Conservation (phyloP, 1,140 invertebrate genomes). For the Triops longicaudatus region DNA sequence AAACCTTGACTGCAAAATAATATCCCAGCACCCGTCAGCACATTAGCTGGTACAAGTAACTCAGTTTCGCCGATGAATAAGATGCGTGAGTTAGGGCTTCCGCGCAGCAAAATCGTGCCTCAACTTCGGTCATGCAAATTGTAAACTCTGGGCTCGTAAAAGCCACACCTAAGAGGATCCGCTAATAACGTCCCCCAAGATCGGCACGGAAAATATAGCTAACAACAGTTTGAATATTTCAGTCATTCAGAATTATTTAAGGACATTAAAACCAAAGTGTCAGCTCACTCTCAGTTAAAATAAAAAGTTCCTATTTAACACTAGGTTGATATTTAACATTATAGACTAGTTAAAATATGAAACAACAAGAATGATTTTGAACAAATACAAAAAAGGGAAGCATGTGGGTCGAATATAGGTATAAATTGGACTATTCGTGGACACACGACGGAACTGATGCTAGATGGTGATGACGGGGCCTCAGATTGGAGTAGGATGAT, state of each 20-base stretch:
- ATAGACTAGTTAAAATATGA: too few relatives aligned
- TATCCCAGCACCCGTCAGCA: neutral
- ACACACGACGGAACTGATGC: neutral
- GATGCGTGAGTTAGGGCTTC: neutral
- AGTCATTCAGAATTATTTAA: neutral
- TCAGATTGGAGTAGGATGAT: neutral
- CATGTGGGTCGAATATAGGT: too few relatives aligned
- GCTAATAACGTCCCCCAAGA: neutral
- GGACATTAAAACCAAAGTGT: too few relatives aligned
- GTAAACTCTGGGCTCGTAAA: neutral
- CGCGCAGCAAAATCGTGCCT: neutral
- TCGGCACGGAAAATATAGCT: neutral
- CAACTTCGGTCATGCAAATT: neutral
- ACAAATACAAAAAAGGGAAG: too few relatives aligned
- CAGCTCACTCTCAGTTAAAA: too few relatives aligned
- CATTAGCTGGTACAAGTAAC: neutral
- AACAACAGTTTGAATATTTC: neutral
- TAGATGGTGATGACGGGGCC: slow-evolving; percentile 5
- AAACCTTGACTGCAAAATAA: neutral
- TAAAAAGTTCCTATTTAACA: too few relatives aligned
- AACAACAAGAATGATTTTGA: too few relatives aligned
- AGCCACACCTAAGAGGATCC: neutral
- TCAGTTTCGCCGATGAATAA: neutral
- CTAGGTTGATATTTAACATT: too few relatives aligned
- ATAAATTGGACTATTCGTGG: neutral